phyloP scores from a whole-genome alignment of 2,113 vertebrate genomes.

The Rhinoptilus africanus region DNA sequence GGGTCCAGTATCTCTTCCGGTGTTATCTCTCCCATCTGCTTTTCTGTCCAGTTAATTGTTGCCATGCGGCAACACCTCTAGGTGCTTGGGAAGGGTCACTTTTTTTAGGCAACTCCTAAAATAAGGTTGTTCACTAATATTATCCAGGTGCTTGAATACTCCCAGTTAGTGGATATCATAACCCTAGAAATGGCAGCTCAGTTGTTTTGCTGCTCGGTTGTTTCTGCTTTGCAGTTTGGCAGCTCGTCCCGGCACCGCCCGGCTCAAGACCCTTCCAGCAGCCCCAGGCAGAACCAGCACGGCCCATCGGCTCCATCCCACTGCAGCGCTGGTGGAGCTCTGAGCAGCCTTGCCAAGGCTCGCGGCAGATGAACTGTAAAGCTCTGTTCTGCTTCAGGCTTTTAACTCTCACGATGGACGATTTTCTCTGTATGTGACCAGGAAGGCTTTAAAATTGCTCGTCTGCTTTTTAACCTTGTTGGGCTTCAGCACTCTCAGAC shows the following conservation, averaged over 20 bases:
- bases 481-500: not conserved
- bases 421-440: not conserved
- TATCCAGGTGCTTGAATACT: not conserved
- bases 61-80: not conserved
- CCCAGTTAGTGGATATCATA: not conserved
- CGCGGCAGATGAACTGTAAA: not conserved
- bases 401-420: not conserved
- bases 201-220: not conserved
- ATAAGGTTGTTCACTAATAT: not conserved
- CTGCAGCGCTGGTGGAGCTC: not conserved
- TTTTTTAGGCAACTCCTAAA: not conserved
- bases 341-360: not conserved
- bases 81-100: not conserved
- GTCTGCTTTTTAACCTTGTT: not conserved
- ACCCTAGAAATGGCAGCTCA: accelerated
- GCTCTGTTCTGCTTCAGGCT: not conserved
- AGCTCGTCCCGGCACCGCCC: not conserved
- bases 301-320: not conserved
- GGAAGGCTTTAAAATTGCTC: not conserved
- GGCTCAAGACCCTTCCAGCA: not conserved
- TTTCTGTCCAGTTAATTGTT: not conserved
- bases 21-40: not conserved
- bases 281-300: not conserved
- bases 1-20: not conserved
- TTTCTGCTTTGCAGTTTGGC: not conserved